Percentiles rank a stretch among this genome's conserved stretches.
Conservation (phyloP, 2,797 vertebrate species). For the Galagoides demidoff region DNA sequence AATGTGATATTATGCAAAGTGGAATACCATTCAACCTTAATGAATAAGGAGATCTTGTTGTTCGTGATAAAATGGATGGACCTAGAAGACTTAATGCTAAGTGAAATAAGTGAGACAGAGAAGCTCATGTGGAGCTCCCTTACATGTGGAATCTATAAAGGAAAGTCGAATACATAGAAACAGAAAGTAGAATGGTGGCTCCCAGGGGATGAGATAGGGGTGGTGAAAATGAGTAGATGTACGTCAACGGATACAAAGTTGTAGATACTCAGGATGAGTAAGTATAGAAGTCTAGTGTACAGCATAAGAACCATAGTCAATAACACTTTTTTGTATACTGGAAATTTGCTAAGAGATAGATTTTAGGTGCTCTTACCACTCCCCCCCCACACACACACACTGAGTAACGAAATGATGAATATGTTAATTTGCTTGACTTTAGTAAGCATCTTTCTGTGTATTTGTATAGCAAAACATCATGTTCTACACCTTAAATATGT, state of each 20-base stretch:
- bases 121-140: background rate
- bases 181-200: background rate
- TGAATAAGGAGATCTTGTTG: background rate
- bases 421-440: background rate
- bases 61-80: background rate
- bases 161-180: background rate
- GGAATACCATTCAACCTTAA: background rate
- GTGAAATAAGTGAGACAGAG: background rate
- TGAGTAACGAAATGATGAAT: background rate
- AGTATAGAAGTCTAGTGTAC: background rate
- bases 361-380: background rate
- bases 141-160: background rate
- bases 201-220: background rate
- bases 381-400: background rate
- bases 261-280: background rate
- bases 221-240: background rate
- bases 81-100: background rate
- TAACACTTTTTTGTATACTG: background rate
- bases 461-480: background rate
- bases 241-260: background rate
- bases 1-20: background rate
- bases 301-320: background rate
- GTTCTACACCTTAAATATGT: background rate
- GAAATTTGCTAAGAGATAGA: background rate
- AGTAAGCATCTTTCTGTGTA: background rate